Evolutionary conservation across 2,888 invertebrate species (phyloP), one percentile per base, ranked within the genome.

Genomic region (Drosophila algonquin): DNA sequence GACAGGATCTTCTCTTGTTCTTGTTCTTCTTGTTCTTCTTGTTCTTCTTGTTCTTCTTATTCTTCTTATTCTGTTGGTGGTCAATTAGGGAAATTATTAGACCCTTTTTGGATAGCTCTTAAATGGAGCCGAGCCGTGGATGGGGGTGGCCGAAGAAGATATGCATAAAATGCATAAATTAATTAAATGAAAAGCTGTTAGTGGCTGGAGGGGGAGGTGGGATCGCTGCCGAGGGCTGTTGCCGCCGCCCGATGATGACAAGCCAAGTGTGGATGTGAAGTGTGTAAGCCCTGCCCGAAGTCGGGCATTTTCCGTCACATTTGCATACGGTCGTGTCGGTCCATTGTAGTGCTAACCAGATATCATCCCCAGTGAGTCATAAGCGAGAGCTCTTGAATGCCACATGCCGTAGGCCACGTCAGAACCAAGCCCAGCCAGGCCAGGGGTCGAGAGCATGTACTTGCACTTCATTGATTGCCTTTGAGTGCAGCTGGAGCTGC

Each of bases 401-500:
- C 30, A 46, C 24, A 48, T 45, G 56, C 46, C 18, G 46, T 18
- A 18, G 32, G 30, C 79, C 76, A 68, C 74, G 79, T 76, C 64
- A 55, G 69, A 55, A 71, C 45, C 35, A 53, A 52, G 55, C 57
- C 54, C 24, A 47, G 16, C 18, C n/a, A 16, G 32, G 27, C 51
- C 35, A 27, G 47, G 30, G 56, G 50, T 53, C 54, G 45, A 40
- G 50, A 47, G 47, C 40, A 64, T 64, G 54, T 81, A 81, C 71
- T 84, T 75, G 58, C 85, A 81, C 69, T 84, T 75, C 87, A 82
- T 81, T 82, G 84, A 87, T 82, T 80, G 87, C 81, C 81, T 78
- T 80, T 76, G 80, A 86, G 82, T 74, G 67, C 58, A 69, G 56
- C 50, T 73, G 40, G 35, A 46, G 67, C 54, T 77, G 78, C 75